These are phyloP conservation scores for Tursiops truncatus DNA, from an alignment of 2,113 vertebrate species.

Conservation along the genomic window DNA sequence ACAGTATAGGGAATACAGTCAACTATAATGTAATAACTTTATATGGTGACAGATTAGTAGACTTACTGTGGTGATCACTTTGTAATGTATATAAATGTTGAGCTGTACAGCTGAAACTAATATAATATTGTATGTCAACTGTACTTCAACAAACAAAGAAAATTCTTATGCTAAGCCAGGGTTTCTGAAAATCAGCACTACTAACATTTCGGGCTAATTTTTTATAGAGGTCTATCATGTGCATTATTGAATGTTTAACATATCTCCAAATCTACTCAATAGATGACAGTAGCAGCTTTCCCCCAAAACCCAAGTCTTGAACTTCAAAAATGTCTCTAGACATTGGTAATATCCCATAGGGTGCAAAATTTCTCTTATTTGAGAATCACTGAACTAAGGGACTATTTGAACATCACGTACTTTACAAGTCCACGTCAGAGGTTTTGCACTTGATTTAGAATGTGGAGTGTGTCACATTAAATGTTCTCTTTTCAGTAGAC, in stretches of 20 bases:
- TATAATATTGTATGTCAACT: neutral
- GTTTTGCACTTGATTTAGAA: neutral
- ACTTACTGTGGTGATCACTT: neutral
- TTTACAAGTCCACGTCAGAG: fast-evolving
- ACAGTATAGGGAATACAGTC: neutral
- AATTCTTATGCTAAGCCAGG: neutral
- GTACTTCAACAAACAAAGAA: neutral
- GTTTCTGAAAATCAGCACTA: neutral
- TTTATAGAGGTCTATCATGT: neutral
- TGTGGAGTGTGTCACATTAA: neutral
- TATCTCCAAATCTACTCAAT: no score
- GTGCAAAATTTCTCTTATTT: neutral
- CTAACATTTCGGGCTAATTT: neutral
- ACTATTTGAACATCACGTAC: neutral
- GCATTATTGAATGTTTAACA: neutral
- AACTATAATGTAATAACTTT: neutral
- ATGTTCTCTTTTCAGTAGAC: neutral
- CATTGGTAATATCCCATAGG: neutral
- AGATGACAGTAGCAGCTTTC: neutral
- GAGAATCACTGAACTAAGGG: neutral
- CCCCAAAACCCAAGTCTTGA: neutral
- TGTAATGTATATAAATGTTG: neutral
- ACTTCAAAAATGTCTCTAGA: neutral
- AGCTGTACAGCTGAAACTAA: neutral
- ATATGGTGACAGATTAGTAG: neutral